These are phyloP conservation scores for Aptenodytes patagonicus DNA, from an alignment of 2,113 vertebrate genomes.

Conservation along the genomic window DNA sequence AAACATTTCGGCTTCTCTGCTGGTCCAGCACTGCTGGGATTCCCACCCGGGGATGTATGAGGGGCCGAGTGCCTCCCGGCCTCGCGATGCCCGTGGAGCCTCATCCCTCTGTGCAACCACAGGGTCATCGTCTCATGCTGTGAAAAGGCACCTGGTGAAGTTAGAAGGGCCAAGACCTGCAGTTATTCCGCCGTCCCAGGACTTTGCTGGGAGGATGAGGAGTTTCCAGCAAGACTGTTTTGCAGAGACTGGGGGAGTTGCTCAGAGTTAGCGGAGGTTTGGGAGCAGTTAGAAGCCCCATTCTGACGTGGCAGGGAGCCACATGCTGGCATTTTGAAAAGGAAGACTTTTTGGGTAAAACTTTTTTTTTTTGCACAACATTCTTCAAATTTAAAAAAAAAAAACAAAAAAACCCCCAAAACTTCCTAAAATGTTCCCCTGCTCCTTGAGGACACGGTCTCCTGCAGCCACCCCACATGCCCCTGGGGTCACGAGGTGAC, in stretches of 20 bases:
- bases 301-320: not conserved
- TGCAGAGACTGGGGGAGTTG: rapidly evolving
- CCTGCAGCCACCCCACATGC: too few species aligned
- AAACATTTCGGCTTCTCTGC: not conserved
- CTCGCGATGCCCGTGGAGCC: rapidly evolving
- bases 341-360: not conserved
- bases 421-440: not conserved
- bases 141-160: not conserved
- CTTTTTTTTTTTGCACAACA: not conserved
- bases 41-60: rapidly evolving
- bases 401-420: not conserved
- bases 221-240: not conserved
- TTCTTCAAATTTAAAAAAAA: not conserved
- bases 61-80: not conserved
- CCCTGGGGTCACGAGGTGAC: not conserved
- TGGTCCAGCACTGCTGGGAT: not conserved
- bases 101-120: rapidly evolving
- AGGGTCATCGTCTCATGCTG: rapidly evolving
- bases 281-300: not conserved
- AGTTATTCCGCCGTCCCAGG: too few species aligned
- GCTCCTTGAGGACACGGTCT: not conserved
- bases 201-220: not conserved
- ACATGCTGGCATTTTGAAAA: not conserved
- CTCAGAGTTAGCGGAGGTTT: not conserved
- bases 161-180: too few species aligned